Evolutionary conservation across 1,140 invertebrate species (phyloP).

Genomic region (Trichogramma pretiosum): DNA sequence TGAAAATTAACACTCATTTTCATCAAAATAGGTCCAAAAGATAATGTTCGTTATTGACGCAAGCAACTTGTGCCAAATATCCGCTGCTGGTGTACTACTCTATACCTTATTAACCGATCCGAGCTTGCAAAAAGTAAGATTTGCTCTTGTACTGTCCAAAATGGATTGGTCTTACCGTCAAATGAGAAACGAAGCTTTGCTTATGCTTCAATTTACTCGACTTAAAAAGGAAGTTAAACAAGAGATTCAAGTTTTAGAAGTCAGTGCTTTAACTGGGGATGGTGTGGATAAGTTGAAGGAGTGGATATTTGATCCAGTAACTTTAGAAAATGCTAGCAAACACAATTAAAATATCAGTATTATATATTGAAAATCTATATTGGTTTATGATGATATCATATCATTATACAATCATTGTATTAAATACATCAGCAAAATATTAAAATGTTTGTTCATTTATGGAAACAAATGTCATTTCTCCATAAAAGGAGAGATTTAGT

Average conservation of each 20-base stretch:
- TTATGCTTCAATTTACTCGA: constrained; percentile 65
- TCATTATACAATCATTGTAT: constrained; percentile 6
- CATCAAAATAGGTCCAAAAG: constrained; percentile 39
- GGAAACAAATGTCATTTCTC: constrained; percentile 3
- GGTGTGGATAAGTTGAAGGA: constrained; percentile 58
- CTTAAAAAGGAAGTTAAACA: constrained; percentile 57
- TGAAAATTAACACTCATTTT: background rate
- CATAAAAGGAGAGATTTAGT: constrained; percentile 17
- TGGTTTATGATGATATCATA: constrained; percentile 6
- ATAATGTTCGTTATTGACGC: constrained; percentile 70
- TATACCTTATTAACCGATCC: constrained; percentile 67
- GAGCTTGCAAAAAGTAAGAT: constrained; percentile 52
- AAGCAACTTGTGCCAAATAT: constrained; percentile 72
- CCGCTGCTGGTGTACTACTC: constrained; percentile 65
- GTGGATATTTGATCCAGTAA: constrained; percentile 45
- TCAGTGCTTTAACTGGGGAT: constrained; percentile 60
- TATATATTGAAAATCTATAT: constrained; percentile 17
- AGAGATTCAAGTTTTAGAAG: constrained; percentile 59
- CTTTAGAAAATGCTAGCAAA: constrained; percentile 11
- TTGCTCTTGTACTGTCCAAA: constrained; percentile 67
- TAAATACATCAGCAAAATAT: constrained; percentile 15
- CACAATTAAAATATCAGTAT: constrained; percentile 2
- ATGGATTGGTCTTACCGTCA: constrained; percentile 75
- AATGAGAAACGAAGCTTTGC: constrained; percentile 70
- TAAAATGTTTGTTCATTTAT: constrained; percentile 7